Percentiles rank a stretch among this genome's conserved stretches.
Evolutionary conservation across 1,140 invertebrate genomes (phyloP).

Genomic region (Probaryconus sp.): DNA sequence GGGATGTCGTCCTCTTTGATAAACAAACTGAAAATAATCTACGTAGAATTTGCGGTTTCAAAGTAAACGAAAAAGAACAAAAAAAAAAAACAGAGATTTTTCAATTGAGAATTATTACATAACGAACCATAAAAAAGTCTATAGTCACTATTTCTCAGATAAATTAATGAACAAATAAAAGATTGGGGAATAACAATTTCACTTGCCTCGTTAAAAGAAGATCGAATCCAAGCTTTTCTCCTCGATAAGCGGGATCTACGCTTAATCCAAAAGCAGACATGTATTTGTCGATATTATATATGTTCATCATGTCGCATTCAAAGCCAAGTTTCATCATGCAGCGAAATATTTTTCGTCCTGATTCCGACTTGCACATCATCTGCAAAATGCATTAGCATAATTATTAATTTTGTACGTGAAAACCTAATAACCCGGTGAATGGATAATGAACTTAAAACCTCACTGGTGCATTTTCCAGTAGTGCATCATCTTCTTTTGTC

Average conservation of each 20-base stretch:
- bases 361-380: constrained; percentile 24
- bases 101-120: too few relatives aligned
- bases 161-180: not conserved
- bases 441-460: constrained; percentile 7
- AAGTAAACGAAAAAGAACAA: too few relatives aligned
- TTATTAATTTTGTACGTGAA: too few relatives aligned
- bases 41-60: too few relatives aligned
- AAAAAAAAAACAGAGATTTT: too few relatives aligned
- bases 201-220: constrained; percentile 66
- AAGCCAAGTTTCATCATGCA: constrained; percentile 1
- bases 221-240: constrained; percentile 64
- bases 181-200: constrained; percentile 31
- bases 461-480: constrained; percentile 18
- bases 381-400: constrained; percentile 5
- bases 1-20: too few relatives aligned
- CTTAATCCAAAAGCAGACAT: constrained; percentile 66
- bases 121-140: constrained; percentile 6
- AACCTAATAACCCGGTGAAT: too few relatives aligned
- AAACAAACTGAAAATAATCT: too few relatives aligned
- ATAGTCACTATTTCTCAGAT: too few relatives aligned
- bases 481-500: constrained; percentile 41
- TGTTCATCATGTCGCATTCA: constrained; percentile 52
- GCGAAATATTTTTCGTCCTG: not conserved
- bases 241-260: constrained; percentile 67
- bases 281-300: constrained; percentile 66